A percentile compares a stretch with the other conserved stretches of the same genome.
Conservation (phyloP, 2,797 vertebrate genomes). For the Hypotaenidia okinawae region DNA sequence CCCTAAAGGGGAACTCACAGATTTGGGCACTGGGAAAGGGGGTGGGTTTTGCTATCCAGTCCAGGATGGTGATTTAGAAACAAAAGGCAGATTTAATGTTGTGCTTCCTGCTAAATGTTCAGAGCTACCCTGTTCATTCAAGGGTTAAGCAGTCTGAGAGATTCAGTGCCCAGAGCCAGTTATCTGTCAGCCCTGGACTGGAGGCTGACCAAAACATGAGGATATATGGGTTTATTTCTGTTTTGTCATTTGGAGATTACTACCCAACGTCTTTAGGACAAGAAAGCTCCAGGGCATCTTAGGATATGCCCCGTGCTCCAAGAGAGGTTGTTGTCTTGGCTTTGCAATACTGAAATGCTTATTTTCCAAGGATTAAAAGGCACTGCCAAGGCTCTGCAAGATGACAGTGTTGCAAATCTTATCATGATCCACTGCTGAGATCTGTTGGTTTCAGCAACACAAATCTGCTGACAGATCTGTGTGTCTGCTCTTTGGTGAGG, state of each 20-base stretch:
- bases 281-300: conserved; percentile 21
- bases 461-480: background rate
- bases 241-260: conserved; percentile 52
- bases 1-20: background rate
- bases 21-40: background rate
- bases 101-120: background rate
- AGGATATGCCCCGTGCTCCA: conserved; percentile 39
- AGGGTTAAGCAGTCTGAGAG: conserved; percentile 27
- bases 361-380: conserved; percentile 42
- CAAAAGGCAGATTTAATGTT: background rate
- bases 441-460: background rate
- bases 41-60: background rate
- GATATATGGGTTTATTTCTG: conserved; percentile 53
- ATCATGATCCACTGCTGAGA: background rate
- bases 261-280: conserved; percentile 23
- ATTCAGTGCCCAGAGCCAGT: conserved; percentile 4
- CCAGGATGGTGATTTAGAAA: background rate
- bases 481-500: background rate
- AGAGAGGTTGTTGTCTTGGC: conserved; percentile 8
- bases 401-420: conserved; percentile 54
- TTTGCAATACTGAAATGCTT: conserved; percentile 14
- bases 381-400: conserved; percentile 32
- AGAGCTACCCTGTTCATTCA: background rate
- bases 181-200: conserved; percentile 43
- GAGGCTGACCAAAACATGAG: conserved; percentile 26